These are phyloP conservation scores for Ridgeia piscesae DNA, from an alignment of 1,140 invertebrate species.

Conservation along the genomic window DNA sequence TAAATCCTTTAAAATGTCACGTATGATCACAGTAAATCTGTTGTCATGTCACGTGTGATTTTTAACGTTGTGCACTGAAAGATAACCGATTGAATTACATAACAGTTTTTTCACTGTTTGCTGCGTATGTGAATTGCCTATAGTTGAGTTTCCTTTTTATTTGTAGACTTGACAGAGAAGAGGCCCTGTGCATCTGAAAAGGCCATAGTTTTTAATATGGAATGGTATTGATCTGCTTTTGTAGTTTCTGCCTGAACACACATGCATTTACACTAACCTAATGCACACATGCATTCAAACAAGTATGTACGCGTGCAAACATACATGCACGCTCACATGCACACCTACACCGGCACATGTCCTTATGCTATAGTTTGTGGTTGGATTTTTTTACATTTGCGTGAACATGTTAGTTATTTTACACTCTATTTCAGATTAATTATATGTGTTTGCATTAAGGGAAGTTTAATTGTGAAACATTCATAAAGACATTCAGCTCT, in stretches of 20 bases:
- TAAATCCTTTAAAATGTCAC: not conserved
- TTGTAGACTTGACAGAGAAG: not conserved
- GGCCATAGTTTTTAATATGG: not conserved
- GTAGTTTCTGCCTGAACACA: not conserved
- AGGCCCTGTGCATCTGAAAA: not conserved
- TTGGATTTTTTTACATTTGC: no score
- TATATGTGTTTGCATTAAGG: no score
- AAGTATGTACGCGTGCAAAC: not conserved
- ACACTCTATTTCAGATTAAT: no score
- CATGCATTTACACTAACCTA: not conserved
- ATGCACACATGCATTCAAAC: not conserved
- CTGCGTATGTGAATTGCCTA: not conserved
- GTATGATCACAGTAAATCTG: not conserved
- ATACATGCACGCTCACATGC: not conserved
- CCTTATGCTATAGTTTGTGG: not conserved
- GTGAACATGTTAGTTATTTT: no score
- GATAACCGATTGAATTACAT: not conserved
- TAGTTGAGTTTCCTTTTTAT: not conserved
- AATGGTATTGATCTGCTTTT: not conserved
- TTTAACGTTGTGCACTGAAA: not conserved
- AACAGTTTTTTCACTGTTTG: not conserved
- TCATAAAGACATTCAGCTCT: no score
- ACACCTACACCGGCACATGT: not conserved
- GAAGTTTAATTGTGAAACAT: no score
- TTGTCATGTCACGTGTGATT: not conserved